These are phyloP conservation scores for Steinernema carpocapsae DNA, from an alignment of 2,888 invertebrate genomes.

Conservation along the genomic window DNA sequence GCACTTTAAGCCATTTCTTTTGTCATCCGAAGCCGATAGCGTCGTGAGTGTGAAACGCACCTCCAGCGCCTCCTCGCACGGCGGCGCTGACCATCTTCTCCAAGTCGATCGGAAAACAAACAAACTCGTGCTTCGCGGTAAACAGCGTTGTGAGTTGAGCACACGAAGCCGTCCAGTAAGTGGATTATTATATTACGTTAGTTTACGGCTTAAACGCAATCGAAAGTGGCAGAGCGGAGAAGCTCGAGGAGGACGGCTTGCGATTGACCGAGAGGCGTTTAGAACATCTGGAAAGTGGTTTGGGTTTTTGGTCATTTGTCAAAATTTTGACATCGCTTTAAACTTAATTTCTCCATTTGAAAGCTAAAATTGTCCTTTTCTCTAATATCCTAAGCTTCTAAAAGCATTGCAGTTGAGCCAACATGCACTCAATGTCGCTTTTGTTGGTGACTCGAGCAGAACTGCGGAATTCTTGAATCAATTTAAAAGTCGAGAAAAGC, in stretches of 20 bases:
- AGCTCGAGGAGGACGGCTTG: not conserved
- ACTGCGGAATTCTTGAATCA: no score
- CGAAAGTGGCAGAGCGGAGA: not conserved
- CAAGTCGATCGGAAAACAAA: constrained; percentile 26
- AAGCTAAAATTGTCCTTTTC: not conserved
- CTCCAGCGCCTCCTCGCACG: not conserved
- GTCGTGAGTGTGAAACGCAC: constrained; percentile 25
- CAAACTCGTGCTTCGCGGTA: constrained; percentile 11
- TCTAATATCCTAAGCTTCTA: no score
- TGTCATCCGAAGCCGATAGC: not conserved
- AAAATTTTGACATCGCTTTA: not conserved
- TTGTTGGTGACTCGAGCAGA: no score
- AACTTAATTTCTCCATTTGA: not conserved
- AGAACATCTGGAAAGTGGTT: not conserved
- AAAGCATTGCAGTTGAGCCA: no score
- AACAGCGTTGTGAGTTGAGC: not conserved
- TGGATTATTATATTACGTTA: constrained; percentile 20
- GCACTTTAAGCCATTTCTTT: not conserved
- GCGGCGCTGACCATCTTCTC: constrained; percentile 5
- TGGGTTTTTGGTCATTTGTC: not conserved
- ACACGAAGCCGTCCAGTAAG: constrained; percentile 7
- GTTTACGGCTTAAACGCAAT: not conserved
- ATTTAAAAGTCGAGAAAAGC: no score
- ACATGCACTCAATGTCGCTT: not conserved
- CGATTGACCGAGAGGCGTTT: not conserved